phyloP scores from a whole-genome alignment of 2,888 invertebrate species.

The Nemurella pictetii region DNA sequence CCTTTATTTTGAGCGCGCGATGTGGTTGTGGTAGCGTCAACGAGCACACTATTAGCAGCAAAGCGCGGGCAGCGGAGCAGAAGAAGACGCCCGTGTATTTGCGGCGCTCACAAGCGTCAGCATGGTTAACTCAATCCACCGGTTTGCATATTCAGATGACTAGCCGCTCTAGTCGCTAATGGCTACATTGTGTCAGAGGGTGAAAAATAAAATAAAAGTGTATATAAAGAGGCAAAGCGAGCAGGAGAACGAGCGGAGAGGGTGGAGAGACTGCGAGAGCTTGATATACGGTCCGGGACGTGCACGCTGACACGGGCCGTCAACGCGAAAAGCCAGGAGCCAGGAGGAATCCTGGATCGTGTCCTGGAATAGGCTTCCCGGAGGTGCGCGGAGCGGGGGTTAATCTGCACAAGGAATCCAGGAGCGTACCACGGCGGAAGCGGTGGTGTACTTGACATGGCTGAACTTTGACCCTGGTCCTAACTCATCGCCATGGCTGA shows the following conservation, averaged over 20 bases:
- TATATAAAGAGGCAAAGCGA: not conserved
- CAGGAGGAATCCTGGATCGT: not conserved
- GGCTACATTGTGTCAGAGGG: not conserved
- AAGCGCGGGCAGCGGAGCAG: not conserved
- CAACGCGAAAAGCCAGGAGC: too few relatives aligned
- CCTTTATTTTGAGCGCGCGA: too few relatives aligned
- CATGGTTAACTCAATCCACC: not conserved
- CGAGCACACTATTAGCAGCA: too few relatives aligned
- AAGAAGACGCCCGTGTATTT: not conserved
- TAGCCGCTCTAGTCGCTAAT: not conserved
- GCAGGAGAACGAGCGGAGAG: not conserved
- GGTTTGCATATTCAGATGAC: not conserved
- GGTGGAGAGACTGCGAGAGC: not conserved
- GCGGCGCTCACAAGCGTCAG: not conserved
- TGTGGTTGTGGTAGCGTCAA: too few relatives aligned
- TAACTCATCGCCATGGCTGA: not conserved
- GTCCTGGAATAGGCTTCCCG: not conserved
- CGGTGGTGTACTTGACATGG: not conserved
- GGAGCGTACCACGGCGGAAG: not conserved
- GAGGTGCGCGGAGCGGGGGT: not conserved
- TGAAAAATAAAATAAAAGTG: not conserved
- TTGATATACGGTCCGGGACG: not conserved
- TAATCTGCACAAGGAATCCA: not conserved
- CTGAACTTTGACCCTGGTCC: not conserved
- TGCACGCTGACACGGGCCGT: not conserved